phyloP scores from a whole-genome alignment of 2,797 vertebrate species.

The Adelosebastes latens region DNA sequence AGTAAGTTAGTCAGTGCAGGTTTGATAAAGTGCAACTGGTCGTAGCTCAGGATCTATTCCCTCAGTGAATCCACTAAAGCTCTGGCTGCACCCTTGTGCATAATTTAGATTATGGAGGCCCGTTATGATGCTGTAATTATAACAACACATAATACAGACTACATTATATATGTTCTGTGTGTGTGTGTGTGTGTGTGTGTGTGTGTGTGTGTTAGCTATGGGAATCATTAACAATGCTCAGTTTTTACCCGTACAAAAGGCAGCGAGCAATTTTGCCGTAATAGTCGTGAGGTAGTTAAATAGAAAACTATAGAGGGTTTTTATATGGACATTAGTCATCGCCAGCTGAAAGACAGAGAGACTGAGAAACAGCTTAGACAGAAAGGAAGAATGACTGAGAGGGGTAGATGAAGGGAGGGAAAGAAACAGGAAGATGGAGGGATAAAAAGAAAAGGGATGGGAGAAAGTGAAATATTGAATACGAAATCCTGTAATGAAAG shows the following conservation, averaged over 20 bases:
- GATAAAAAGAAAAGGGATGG: neutral
- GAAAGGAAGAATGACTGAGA: neutral
- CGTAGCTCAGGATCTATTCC: neutral
- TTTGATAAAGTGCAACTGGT: constrained; percentile 8
- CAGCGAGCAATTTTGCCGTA: constrained; percentile 5
- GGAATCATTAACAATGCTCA: neutral
- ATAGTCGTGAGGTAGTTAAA: constrained; percentile 30
- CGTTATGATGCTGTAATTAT: constrained; percentile 6
- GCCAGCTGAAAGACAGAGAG: neutral
- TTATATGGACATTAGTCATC: constrained; percentile 33
- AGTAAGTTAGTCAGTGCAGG: neutral
- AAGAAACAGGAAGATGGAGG: neutral
- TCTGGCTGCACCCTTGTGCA: neutral
- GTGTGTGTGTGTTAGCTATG: neutral
- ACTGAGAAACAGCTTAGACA: neutral
- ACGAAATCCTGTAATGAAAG: neutral
- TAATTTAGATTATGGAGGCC: constrained; percentile 3
- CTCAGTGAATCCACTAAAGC: neutral
- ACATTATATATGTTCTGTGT: neutral
- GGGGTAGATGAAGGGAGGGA: neutral
- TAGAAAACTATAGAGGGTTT: constrained; percentile 31
- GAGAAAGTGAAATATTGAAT: neutral
- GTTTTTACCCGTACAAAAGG: neutral
- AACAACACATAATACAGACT: neutral
- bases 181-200: too few species aligned